Percentiles rank a stretch among this genome's conserved stretches.
phyloP scores from a whole-genome alignment of 2,113 vertebrate genomes.

The Strigops habroptila region DNA sequence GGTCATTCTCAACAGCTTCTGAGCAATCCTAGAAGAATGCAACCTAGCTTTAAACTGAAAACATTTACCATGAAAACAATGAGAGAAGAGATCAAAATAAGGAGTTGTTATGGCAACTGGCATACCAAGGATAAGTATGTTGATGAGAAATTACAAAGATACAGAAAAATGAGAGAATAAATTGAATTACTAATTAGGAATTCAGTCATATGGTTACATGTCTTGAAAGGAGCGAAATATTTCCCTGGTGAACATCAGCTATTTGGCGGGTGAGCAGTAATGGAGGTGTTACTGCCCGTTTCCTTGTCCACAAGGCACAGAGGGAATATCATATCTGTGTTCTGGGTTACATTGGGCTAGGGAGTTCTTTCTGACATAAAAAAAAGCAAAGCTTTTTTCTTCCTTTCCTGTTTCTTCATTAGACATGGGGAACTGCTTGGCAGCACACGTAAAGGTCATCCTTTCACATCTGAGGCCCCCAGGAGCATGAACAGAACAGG shows the following conservation, averaged over 20 bases:
- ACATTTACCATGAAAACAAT: not conserved
- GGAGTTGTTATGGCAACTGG: slow-evolving; percentile 40
- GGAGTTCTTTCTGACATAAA: not conserved
- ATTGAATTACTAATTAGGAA: not conserved
- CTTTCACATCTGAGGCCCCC: not conserved
- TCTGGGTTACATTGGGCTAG: not conserved
- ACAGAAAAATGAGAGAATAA: not conserved
- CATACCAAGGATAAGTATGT: not conserved
- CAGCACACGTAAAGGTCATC: not conserved
- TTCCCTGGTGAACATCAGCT: not conserved
- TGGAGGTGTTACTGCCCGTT: not conserved
- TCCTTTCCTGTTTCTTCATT: not conserved
- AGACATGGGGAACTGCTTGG: accelerated
- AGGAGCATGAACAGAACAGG: not conserved
- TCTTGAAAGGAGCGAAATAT: not conserved
- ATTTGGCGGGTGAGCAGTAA: not conserved
- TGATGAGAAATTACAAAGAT: not conserved
- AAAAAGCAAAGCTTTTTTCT: not conserved
- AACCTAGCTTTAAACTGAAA: not conserved
- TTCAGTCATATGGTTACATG: not conserved
- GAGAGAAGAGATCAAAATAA: slow-evolving; percentile 3
- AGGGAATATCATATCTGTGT: not conserved
- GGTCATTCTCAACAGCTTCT: not conserved
- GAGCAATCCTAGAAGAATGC: not conserved
- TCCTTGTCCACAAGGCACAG: not conserved